Evolutionary conservation across 2,888 invertebrate genomes (phyloP).

Genomic region (Elmis aenea): DNA sequence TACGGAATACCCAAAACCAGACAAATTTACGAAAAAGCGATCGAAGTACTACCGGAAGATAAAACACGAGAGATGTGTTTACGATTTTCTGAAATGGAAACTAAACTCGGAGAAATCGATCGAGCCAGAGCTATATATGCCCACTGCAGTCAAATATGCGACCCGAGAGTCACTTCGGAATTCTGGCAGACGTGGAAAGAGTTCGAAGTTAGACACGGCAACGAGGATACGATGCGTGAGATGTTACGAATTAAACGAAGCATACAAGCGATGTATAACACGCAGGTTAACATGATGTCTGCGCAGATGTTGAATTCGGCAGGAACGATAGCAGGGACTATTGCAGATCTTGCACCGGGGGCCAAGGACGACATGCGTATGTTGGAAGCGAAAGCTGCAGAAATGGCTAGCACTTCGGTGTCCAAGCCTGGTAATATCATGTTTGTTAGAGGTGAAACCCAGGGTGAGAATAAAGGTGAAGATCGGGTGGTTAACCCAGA

Average conservation of each 20-base stretch:
- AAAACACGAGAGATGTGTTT: slow-evolving; percentile 94
- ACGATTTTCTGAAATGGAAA: slow-evolving; percentile 96
- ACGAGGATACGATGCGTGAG: slow-evolving; percentile 98
- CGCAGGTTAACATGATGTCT: slow-evolving; percentile 98
- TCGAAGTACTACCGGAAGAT: slow-evolving; percentile 86
- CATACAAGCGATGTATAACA: slow-evolving; percentile 97
- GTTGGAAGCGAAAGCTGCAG: slow-evolving; percentile 78
- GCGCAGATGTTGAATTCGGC: slow-evolving; percentile 89
- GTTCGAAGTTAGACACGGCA: slow-evolving; percentile 98
- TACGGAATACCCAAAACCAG: slow-evolving; percentile 96
- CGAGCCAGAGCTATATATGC: slow-evolving; percentile 95
- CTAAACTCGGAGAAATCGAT: slow-evolving; percentile 96
- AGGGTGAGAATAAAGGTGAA: slow-evolving; percentile 61
- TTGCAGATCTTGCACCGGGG: slow-evolving; percentile 69
- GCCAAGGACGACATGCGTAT: slow-evolving; percentile 84
- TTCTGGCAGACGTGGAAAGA: slow-evolving; percentile 99
- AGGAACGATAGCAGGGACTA: slow-evolving; percentile 59
- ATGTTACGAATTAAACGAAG: slow-evolving; percentile 97
- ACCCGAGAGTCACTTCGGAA: slow-evolving; percentile 89
- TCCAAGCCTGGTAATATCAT: slow-evolving; percentile 59
- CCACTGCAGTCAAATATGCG: slow-evolving; percentile 98
- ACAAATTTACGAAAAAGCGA: slow-evolving; percentile 97
- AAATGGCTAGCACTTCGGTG: slow-evolving; percentile 53
- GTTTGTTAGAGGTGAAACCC: slow-evolving; percentile 85
- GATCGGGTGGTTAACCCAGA: slow-evolving; percentile 79